Conservation (phyloP, 2,888 invertebrate species). For the Cantharis rufa region DNA sequence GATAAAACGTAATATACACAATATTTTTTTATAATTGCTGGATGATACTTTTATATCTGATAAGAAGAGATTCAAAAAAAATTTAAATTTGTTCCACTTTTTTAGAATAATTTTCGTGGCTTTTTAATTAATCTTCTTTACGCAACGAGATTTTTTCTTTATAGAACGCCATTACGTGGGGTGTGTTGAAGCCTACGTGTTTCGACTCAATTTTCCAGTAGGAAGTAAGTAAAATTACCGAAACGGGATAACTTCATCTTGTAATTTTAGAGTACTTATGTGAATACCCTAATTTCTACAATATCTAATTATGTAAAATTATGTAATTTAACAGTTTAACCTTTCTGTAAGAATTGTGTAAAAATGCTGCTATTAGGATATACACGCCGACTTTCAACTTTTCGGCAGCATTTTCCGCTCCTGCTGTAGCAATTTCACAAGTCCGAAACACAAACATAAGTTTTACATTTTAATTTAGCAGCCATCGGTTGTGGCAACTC, state of each 20-base stretch:
- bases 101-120: not conserved
- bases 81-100: not conserved
- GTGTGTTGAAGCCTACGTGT: not conserved
- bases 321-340: not conserved
- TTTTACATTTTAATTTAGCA: slow-evolving; percentile 15
- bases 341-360: not conserved
- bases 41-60: not conserved
- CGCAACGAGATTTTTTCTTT: not conserved
- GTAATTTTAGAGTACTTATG: not conserved
- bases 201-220: not conserved
- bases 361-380: not conserved
- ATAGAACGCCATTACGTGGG: not conserved
- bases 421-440: not conserved
- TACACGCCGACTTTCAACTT: not conserved
- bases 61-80: not conserved
- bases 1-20: slow-evolving; percentile 5
- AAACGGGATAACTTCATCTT: not conserved
- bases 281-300: not conserved
- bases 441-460: slow-evolving; percentile 16
- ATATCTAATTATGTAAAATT: not conserved
- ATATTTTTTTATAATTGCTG: not conserved
- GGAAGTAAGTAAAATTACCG: not conserved
- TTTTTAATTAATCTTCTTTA: not conserved
- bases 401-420: not conserved
- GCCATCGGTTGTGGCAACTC: slow-evolving; percentile 5